phyloP scores from a whole-genome alignment of 2,888 invertebrate genomes.

The Anoncus sp. region DNA sequence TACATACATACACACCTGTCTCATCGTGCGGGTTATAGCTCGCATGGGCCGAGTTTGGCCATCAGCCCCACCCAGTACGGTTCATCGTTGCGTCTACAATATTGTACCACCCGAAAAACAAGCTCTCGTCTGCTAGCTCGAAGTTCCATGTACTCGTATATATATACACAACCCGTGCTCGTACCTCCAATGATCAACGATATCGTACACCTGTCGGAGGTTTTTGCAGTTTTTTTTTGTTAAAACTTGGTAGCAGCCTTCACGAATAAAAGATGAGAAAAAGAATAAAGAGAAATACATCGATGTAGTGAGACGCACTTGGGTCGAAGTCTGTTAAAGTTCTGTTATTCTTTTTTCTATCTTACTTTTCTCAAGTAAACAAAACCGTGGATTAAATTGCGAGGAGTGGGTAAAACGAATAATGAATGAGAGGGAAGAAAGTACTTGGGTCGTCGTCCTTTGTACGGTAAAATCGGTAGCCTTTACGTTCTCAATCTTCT shows the following conservation, averaged over 20 bases:
- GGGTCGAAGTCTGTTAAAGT: background rate
- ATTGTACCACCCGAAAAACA: slow-evolving; percentile 27
- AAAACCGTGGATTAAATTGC: slow-evolving; percentile 13
- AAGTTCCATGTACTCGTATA: slow-evolving; percentile 34
- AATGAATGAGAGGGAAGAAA: slow-evolving; percentile 1
- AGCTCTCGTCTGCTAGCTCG: slow-evolving; percentile 20
- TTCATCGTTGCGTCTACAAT: slow-evolving; percentile 36
- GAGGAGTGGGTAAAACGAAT: slow-evolving; percentile 1
- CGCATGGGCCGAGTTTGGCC: slow-evolving; percentile 20
- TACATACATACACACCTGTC: slow-evolving; percentile 1
- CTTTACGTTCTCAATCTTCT: background rate
- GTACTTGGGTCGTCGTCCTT: slow-evolving; percentile 13
- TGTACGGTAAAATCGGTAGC: background rate
- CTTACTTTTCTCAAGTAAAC: slow-evolving; percentile 1
- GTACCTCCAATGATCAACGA: slow-evolving; percentile 1
- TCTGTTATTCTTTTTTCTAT: background rate
- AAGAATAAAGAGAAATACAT: no score
- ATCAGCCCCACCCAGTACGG: slow-evolving; percentile 37
- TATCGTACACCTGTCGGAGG: slow-evolving; percentile 3
- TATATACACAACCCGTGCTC: background rate
- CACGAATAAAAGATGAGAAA: background rate
- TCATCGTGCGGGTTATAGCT: background rate
- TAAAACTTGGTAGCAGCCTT: background rate
- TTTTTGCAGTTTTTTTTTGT: background rate
- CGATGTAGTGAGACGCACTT: background rate